These are phyloP conservation scores for Ciconia maguari DNA, from an alignment of 2,113 vertebrate species.

Conservation along the genomic window DNA sequence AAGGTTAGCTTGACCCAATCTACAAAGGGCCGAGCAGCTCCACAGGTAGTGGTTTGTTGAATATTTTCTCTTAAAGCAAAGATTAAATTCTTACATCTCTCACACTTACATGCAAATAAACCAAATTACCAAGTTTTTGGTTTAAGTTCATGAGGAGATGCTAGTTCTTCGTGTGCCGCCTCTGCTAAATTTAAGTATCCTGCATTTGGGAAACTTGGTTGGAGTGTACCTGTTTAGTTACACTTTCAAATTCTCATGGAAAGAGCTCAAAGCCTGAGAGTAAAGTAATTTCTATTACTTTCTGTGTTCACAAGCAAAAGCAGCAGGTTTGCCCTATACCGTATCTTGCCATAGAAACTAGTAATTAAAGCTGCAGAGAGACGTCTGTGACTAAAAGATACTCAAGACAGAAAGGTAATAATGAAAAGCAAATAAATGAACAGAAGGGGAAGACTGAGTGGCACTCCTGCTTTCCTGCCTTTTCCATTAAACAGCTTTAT, in stretches of 20 bases:
- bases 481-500: background rate
- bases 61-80: background rate
- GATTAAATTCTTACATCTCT: background rate
- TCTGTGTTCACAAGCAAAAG: background rate
- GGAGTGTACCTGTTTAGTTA: background rate
- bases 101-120: background rate
- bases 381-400: background rate
- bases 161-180: background rate
- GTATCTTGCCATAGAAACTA: background rate
- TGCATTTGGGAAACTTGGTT: background rate
- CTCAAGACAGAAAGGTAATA: background rate
- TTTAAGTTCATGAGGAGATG: background rate
- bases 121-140: background rate
- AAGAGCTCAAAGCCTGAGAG: background rate
- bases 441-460: background rate
- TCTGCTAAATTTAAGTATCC: background rate
- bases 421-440: background rate
- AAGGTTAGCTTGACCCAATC: constrained; percentile 7
- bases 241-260: background rate
- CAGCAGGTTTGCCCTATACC: background rate
- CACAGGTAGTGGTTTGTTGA: background rate
- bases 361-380: background rate
- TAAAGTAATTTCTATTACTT: background rate
- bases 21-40: background rate
- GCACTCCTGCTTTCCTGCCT: background rate